Evolutionary conservation across 1,140 invertebrate species (phyloP).

Genomic region (Eulimnadia texana): DNA sequence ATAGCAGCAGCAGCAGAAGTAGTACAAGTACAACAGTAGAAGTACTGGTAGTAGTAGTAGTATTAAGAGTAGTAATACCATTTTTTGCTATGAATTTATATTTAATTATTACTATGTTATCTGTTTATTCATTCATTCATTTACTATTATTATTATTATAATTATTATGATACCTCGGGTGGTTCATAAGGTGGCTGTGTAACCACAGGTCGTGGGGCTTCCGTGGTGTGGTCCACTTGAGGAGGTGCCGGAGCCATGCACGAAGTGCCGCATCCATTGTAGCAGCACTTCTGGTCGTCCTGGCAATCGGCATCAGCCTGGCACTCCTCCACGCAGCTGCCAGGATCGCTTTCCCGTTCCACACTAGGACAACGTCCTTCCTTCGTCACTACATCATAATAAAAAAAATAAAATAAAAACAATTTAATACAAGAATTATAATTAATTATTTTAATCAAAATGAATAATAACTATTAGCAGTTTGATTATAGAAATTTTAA

Average conservation of each 20-base stretch:
- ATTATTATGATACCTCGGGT: no score
- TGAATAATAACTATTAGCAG: not conserved
- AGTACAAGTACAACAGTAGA: no score
- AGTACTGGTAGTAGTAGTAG: no score
- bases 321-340: constrained; percentile 48
- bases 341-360: constrained; percentile 24
- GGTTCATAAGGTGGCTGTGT: no score
- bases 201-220: not conserved
- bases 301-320: constrained; percentile 66
- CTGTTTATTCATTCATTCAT: no score
- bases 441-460: not conserved
- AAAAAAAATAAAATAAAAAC: constrained; percentile 6
- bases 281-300: constrained; percentile 62
- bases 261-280: constrained; percentile 52
- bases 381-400: constrained; percentile 47
- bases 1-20: no score
- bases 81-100: no score
- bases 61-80: no score
- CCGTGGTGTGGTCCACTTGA: constrained; percentile 13
- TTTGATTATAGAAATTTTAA: not conserved
- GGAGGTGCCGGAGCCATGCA: constrained; percentile 44
- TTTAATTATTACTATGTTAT: no score
- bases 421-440: not conserved
- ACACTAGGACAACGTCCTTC: constrained; percentile 51
- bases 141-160: no score